A percentile compares a stretch with the other conserved stretches of the same genome.
Conservation (phyloP, 1,140 invertebrate species). For the Drosophila oshimai region DNA sequence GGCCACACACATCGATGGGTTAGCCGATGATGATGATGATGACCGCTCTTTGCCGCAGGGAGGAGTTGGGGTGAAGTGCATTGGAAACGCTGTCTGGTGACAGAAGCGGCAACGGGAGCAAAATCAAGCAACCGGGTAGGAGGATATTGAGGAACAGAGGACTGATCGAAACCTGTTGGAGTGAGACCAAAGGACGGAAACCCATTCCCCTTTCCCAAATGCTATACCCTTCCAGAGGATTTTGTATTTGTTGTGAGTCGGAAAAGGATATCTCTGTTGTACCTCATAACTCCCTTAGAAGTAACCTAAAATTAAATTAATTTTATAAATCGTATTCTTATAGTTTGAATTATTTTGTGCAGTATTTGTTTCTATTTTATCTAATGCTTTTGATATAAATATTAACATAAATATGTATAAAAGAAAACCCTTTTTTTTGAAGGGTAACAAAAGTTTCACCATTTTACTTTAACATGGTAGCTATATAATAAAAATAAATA, state of each 20-base stretch:
- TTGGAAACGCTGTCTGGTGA: conserved; percentile 37
- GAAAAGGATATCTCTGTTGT: background rate
- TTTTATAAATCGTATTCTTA: too few relatives aligned
- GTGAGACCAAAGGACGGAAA: conserved; percentile 1
- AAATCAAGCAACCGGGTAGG: background rate
- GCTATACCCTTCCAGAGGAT: background rate
- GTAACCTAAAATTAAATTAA: too few relatives aligned
- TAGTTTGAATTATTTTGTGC: too few relatives aligned
- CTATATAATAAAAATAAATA: conserved; percentile 46
- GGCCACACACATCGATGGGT: conserved; percentile 63
- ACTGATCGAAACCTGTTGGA: conserved; percentile 7
- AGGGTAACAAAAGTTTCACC: background rate
- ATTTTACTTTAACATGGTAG: background rate
- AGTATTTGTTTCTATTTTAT: too few relatives aligned
- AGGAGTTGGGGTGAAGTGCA: conserved; percentile 26
- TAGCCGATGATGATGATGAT: conserved; percentile 45
- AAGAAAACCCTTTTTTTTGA: too few relatives aligned
- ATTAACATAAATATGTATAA: too few relatives aligned
- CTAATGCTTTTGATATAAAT: too few relatives aligned
- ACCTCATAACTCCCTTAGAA: too few relatives aligned
- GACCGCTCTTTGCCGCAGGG: conserved; percentile 13
- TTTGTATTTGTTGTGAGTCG: background rate
- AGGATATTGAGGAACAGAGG: background rate
- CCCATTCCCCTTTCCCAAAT: background rate
- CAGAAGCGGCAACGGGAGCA: conserved; percentile 36